Evolutionary conservation across 2,113 vertebrate species (phyloP), one percentile per base, ranked within the genome.

Genomic region (Marcusenius ussheri): DNA sequence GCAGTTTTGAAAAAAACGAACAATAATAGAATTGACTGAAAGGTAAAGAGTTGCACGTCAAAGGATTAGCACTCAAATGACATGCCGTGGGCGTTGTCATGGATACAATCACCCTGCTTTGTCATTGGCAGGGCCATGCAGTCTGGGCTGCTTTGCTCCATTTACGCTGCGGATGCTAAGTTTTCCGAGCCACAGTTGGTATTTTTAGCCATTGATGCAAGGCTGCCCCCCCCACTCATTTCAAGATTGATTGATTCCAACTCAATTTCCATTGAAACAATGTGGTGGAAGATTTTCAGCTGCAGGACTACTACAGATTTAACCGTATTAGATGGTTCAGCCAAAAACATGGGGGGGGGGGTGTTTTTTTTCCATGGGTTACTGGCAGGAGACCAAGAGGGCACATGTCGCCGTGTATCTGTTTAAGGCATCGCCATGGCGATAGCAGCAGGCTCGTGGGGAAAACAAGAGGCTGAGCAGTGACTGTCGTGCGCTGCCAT

Each of bases 1-100:
- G 21, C 42, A 8, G 80, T 4, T 45, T 45, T 21, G 51, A n/a
- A 47, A 47, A 47, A 46, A 47, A 8, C 0, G 7, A 47, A 50
- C 83, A 84, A 46, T 45, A 83, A 83, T n/a, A 24, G 39, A 42
- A 62, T 66, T 77, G 74, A 45, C 88, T 87, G 62, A 80, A 62
- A 92, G 88, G 89, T 77, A 83, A 46, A 83, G 90, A 66, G 50
- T 83, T 24, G n/a, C 51, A 62, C 70, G 19, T 84, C 89, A 90
- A 84, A 92, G 90, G 85, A 89, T 74, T 24, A 31, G 70, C 50
- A 50, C 87, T 88, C 42, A 83, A 49, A 90, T 66, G 74, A 62
- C 84, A 89, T 77, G 58, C 53, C 31, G 24, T 88, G 10, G 53
- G 89, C 27, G 91, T 91, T 74, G 89, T 90, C 89, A 92, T 92